phyloP scores from a whole-genome alignment of 2,888 invertebrate genomes.

The Aquatica leii region DNA sequence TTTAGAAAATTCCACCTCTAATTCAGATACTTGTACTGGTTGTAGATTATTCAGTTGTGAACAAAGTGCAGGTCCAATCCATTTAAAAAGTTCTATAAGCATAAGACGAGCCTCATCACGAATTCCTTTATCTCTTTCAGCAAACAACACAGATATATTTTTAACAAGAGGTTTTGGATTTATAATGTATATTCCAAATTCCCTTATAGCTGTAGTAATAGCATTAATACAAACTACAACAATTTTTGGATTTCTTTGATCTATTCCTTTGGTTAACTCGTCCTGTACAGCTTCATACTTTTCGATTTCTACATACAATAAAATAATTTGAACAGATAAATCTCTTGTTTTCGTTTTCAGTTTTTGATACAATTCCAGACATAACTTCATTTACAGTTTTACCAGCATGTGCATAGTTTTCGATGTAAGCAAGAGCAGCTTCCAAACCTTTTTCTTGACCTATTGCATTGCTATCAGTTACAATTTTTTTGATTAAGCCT shows the following conservation, averaged over 20 bases:
- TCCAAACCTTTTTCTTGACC: slow-evolving; percentile 97
- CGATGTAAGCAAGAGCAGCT: slow-evolving; percentile 88
- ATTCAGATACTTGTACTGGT: slow-evolving; percentile 87
- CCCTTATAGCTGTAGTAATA: slow-evolving; percentile 79
- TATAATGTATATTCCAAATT: slow-evolving; percentile 93
- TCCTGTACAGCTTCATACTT: slow-evolving; percentile 90
- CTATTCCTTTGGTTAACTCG: slow-evolving; percentile 91
- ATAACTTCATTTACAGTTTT: slow-evolving; percentile 88
- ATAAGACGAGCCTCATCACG: slow-evolving; percentile 88
- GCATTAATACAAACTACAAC: slow-evolving; percentile 84
- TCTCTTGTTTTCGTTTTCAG: slow-evolving; percentile 92
- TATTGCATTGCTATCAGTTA: slow-evolving; percentile 90
- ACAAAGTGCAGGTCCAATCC: slow-evolving; percentile 62
- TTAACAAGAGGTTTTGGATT: slow-evolving; percentile 89
- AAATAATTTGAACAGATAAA: slow-evolving; percentile 83
- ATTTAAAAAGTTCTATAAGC: slow-evolving; percentile 91
- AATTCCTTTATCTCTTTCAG: slow-evolving; percentile 91
- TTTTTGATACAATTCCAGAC: slow-evolving; percentile 80
- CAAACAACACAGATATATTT: slow-evolving; percentile 81
- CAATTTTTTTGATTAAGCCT: slow-evolving; percentile 93
- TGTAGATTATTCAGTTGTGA: slow-evolving; percentile 87
- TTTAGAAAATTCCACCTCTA: slow-evolving; percentile 87
- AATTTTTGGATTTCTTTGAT: slow-evolving; percentile 96
- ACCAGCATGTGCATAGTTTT: slow-evolving; percentile 86
- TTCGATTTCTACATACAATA: slow-evolving; percentile 97